Conservation (phyloP, 2,797 vertebrate genomes). For the Coluber constrictor region DNA sequence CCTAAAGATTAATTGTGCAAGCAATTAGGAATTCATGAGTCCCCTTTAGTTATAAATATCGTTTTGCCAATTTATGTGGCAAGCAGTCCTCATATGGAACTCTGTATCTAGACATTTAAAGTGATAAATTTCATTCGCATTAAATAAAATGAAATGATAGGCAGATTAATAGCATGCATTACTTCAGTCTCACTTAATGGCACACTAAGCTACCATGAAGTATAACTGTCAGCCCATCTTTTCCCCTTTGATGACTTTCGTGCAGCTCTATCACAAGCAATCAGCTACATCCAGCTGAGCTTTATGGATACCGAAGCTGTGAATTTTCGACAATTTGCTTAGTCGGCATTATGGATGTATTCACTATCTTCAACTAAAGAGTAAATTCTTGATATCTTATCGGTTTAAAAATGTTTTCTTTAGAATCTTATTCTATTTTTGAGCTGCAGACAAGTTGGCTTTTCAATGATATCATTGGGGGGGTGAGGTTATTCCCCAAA, state of each 20-base stretch:
- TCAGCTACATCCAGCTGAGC: slow-evolving; percentile 22
- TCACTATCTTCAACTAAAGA: slow-evolving; percentile 32
- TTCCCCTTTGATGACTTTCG: slow-evolving; percentile 44
- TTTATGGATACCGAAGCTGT: slow-evolving; percentile 28
- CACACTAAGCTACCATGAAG: not conserved
- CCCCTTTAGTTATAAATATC: not conserved
- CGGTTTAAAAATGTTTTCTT: not conserved
- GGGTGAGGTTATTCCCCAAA: not conserved
- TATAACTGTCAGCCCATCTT: slow-evolving; percentile 44
- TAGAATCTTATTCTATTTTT: slow-evolving; percentile 30
- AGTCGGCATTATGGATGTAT: slow-evolving; percentile 10
- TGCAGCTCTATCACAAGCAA: slow-evolving; percentile 47
- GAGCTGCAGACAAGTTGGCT: not conserved
- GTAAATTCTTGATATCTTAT: slow-evolving; percentile 9
- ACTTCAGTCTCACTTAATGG: slow-evolving; percentile 25
- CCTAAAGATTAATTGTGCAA: not conserved
- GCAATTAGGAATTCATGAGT: not conserved
- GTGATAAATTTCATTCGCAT: slow-evolving; percentile 2
- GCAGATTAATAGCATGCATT: slow-evolving; percentile 1
- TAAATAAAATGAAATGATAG: slow-evolving; percentile 32
- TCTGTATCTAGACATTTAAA: slow-evolving; percentile 14
- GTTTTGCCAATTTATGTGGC: not conserved
- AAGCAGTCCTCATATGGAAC: not conserved
- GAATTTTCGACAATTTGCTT: slow-evolving; percentile 19
- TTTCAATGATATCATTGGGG: not conserved